Percentiles rank a stretch among this genome's conserved stretches.
These are phyloP conservation scores for Drosophila simulans DNA, from an alignment of 1,140 invertebrate genomes.

Conservation along the genomic window DNA sequence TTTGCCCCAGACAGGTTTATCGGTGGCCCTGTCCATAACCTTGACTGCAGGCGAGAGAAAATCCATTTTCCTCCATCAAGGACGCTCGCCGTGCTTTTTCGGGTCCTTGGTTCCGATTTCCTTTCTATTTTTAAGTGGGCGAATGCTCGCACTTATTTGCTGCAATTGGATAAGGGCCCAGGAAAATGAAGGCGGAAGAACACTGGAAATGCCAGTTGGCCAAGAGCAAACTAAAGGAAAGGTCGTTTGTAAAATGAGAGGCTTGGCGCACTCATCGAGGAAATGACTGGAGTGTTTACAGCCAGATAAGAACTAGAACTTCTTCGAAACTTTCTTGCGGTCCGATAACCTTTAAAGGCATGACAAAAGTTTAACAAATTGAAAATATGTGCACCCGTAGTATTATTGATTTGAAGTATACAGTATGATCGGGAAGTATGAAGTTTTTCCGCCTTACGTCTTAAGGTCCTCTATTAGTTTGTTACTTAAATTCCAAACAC, in stretches of 20 bases:
- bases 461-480: not conserved
- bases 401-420: too few species aligned
- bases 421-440: too few species aligned
- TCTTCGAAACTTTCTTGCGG: not conserved
- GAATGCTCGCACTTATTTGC: conserved; percentile 4
- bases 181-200: conserved; percentile 22
- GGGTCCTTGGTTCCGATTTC: conserved; percentile 28
- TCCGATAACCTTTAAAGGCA: not conserved
- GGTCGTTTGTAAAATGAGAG: conserved; percentile 30
- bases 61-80: conserved; percentile 42
- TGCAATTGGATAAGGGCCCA: conserved; percentile 35
- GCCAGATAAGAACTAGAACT: conserved; percentile 5
- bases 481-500: conserved; percentile 15
- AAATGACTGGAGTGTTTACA: conserved; percentile 9
- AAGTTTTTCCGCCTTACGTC: too few species aligned
- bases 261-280: conserved; percentile 18
- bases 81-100: conserved; percentile 7
- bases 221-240: conserved; percentile 10
- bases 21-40: conserved; percentile 44
- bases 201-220: conserved; percentile 12
- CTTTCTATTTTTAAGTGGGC: conserved; percentile 38
- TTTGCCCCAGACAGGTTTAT: conserved; percentile 24
- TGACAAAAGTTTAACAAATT: not conserved
- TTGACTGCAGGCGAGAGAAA: conserved; percentile 37
- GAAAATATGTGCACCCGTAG: too few species aligned